Conservation (phyloP, 2,113 vertebrate genomes). For the Dromas ardeola region DNA sequence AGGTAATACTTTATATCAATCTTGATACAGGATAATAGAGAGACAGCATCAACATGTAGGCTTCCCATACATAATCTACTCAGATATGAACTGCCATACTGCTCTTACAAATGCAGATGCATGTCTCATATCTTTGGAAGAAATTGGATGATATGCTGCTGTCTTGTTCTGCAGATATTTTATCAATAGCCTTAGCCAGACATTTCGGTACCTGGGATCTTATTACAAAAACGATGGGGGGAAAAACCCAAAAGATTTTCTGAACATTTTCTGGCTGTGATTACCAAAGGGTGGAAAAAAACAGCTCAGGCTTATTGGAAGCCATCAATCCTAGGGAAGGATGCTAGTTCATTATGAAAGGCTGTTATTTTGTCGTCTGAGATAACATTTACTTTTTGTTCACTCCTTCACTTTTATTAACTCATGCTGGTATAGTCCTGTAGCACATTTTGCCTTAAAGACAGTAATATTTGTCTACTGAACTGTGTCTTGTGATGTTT, state of each 20-base stretch:
- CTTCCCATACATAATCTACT: neutral
- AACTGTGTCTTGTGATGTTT: neutral
- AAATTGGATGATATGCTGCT: neutral
- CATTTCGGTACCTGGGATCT: neutral
- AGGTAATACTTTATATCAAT: neutral
- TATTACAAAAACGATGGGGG: neutral
- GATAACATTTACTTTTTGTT: slow-evolving; percentile 32
- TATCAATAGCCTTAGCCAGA: neutral
- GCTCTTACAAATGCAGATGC: neutral
- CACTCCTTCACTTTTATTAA: slow-evolving; percentile 17
- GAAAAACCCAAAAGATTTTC: neutral
- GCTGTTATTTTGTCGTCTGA: neutral
- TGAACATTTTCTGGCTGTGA: neutral
- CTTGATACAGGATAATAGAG: neutral
- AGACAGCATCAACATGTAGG: neutral
- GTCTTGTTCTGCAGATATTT: neutral
- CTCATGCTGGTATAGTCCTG: neutral
- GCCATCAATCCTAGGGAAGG: neutral
- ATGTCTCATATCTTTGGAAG: neutral
- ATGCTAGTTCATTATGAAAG: slow-evolving; percentile 10
- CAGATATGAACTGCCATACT: neutral
- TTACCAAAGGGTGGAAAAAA: neutral
- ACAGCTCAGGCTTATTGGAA: neutral
- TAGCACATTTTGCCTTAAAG: neutral
- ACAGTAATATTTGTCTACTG: neutral